phyloP scores from a whole-genome alignment of 2,113 vertebrate species.

The Siniperca knerii region DNA sequence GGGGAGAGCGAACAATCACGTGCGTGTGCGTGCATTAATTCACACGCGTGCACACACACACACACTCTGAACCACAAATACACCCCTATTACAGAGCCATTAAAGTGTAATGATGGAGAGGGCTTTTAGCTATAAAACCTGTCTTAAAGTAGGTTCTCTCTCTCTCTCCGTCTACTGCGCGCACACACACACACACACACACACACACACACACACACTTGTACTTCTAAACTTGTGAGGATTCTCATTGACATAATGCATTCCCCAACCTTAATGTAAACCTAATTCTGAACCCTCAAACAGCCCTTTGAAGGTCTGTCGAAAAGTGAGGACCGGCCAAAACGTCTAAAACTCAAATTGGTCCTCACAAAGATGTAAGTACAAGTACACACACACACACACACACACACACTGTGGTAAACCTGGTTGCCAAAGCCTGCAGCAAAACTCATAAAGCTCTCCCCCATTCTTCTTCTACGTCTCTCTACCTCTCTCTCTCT shows the following conservation, averaged over 20 bases:
- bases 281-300: too few relatives aligned
- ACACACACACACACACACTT: background rate
- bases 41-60: background rate
- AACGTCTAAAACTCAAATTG: too few relatives aligned
- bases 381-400: background rate
- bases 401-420: conserved; percentile 30
- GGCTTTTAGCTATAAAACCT: conserved; percentile 31
- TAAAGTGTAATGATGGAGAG: conserved; percentile 39
- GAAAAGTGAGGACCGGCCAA: too few relatives aligned
- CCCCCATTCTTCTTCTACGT: background rate
- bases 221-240: too few relatives aligned
- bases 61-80: conserved; percentile 1
- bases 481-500: background rate
- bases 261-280: too few relatives aligned
- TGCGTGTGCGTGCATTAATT: background rate
- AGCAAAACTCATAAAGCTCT: conserved; percentile 26
- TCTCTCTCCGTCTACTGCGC: too few relatives aligned
- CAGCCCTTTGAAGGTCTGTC: too few relatives aligned
- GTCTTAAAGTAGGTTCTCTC: background rate
- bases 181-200: background rate
- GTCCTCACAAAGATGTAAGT: too few relatives aligned
- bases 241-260: too few relatives aligned
- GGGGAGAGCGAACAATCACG: rapidly evolving
- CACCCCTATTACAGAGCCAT: conserved; percentile 25
- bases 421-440: conserved; percentile 30